Evolutionary conservation across 2,888 invertebrate species (phyloP).

Genomic region (Cinara cedri): DNA sequence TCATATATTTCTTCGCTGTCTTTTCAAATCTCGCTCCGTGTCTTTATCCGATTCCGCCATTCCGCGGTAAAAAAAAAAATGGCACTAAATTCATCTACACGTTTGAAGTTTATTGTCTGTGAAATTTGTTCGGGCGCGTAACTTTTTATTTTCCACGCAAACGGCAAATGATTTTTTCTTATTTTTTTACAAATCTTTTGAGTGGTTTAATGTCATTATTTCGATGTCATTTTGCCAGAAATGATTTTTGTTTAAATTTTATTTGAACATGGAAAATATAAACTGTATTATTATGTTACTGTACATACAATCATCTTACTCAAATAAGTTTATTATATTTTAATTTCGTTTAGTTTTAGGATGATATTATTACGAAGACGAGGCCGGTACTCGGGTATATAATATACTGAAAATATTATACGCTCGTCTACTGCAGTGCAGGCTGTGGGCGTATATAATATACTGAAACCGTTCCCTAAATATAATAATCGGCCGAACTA

Average conservation of each 20-base stretch:
- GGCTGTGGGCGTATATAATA: neutral
- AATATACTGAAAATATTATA: no score
- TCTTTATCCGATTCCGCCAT: conserved; percentile 9
- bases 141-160: conserved; percentile 46
- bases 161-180: conserved; percentile 41
- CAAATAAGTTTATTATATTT: neutral
- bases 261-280: conserved; percentile 1
- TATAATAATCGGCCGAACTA: conserved; percentile 1
- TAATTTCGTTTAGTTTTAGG: neutral
- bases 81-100: conserved; percentile 32
- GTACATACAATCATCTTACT: neutral
- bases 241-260: neutral
- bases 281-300: neutral
- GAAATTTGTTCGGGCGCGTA: conserved; percentile 43
- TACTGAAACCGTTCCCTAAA: neutral
- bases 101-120: conserved; percentile 48
- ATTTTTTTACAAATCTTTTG: conserved; percentile 40
- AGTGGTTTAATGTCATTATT: conserved; percentile 33
- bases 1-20: conserved; percentile 18
- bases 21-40: conserved; percentile 11
- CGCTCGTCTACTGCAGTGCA: neutral
- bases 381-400: neutral
- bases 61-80: conserved; percentile 14
- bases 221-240: conserved; percentile 4
- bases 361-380: neutral